Evolutionary conservation across 2,888 invertebrate genomes (phyloP).

Genomic region (Habrosyne pyritoides): DNA sequence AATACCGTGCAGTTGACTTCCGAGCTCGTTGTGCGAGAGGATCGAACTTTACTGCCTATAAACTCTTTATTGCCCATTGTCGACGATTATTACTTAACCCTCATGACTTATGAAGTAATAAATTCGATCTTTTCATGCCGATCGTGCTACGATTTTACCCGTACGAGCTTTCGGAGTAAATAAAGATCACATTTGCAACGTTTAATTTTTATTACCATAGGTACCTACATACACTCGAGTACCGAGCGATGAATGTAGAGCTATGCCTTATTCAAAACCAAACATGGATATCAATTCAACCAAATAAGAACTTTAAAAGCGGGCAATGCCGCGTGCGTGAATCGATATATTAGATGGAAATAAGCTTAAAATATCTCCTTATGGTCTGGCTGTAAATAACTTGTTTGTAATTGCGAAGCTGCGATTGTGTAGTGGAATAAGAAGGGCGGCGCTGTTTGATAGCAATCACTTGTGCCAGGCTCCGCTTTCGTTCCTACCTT

Average conservation of each 20-base stretch:
- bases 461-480: constrained; percentile 54
- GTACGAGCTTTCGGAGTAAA: constrained; percentile 43
- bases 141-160: constrained; percentile 54
- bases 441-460: constrained; percentile 54
- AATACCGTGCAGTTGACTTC: constrained; percentile 63
- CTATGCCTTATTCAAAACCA: constrained; percentile 32
- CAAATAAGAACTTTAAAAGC: constrained; percentile 42
- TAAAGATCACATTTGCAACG: constrained; percentile 44
- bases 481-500: constrained; percentile 39
- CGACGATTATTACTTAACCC: constrained; percentile 82
- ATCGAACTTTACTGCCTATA: constrained; percentile 82
- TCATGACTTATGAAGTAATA: constrained; percentile 82
- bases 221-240: constrained; percentile 31
- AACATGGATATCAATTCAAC: constrained; percentile 36
- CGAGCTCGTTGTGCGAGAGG: constrained; percentile 64
- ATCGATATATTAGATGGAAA: constrained; percentile 61
- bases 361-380: constrained; percentile 61
- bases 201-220: constrained; percentile 36
- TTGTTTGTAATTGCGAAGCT: constrained; percentile 63
- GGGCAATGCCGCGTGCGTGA: constrained; percentile 48
- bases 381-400: constrained; percentile 63
- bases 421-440: constrained; percentile 56
- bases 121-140: constrained; percentile 75
- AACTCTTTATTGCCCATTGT: constrained; percentile 82
- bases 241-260: constrained; percentile 32